Base-by-base conservation (phyloP, 2,797 vertebrate genomes). In the Aplochiton taeniatus region DNA sequence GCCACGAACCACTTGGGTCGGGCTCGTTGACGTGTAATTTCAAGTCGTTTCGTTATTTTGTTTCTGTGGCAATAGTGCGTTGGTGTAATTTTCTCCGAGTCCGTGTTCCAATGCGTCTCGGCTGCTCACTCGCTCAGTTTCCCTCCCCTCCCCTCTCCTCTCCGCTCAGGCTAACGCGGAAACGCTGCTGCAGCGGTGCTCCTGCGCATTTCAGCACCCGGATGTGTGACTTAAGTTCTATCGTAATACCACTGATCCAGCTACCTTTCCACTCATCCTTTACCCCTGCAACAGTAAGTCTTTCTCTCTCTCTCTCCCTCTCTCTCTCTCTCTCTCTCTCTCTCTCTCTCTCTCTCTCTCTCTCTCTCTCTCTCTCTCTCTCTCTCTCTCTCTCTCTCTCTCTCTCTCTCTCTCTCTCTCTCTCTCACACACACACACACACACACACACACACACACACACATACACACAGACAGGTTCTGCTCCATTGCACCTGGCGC, bases 61-160 rank as follows among this genome's bases (percentile, higher is more conserved):
- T 52, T 58, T 64, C 68, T 68, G 46, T 70, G 50, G 73, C 63
- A 65, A 70, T 63, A 72, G 68, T 67, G 83, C 74, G 81, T 77
- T 75, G 79, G 70, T 85, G 75, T 56, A 60, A 70, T 88, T 76
- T 50, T 79, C 80, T 83, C 84, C 61, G 77, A 84, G 67, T 86
- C 87, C 56, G 84, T 66, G 82, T 85, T 81, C 84, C 83, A 85
- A 85, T 91, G 90, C 87, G 89, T 89, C 88, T 89, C 68, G 56
- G 64, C 46, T 53, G 43, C 18, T 73, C 52, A 43, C 74, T 72
- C 79, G 53, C 68, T 77, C 72, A 74, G 77, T 80, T 83, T 63
- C 73, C 77, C 79, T 77, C 79, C 76, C 80, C 78, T 78, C 75
- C 63, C 64, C 77, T 77, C 76, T 85, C 82, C 65, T 80, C 76